Percentiles rank a stretch among this genome's conserved stretches.
Conservation (phyloP, 2,888 invertebrate genomes). For the Chironomus tentans region DNA sequence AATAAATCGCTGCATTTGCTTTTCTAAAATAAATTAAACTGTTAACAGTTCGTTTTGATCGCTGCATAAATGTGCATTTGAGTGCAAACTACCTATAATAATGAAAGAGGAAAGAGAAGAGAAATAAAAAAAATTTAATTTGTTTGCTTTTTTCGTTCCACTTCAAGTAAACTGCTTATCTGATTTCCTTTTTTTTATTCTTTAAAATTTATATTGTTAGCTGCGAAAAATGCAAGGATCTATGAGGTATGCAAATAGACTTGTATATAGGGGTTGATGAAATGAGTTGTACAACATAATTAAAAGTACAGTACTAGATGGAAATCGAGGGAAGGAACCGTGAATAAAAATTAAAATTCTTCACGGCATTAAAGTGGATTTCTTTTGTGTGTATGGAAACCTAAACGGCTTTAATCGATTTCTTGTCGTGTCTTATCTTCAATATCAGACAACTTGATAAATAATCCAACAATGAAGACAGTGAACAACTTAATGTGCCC, state of each 20-base stretch:
- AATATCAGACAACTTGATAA: neutral
- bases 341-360: neutral
- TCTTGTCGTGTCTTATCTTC: neutral
- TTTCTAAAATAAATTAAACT: neutral
- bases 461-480: neutral
- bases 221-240: slow-evolving; percentile 4
- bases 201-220: slow-evolving; percentile 3
- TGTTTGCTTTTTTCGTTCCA: slow-evolving; percentile 8
- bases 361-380: neutral
- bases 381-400: neutral
- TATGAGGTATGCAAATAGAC: neutral
- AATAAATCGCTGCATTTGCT: neutral
- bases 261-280: neutral
- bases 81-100: neutral
- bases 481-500: neutral
- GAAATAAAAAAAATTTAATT: neutral
- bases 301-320: too few relatives aligned
- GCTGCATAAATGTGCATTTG: slow-evolving; percentile 3
- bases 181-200: neutral
- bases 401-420: neutral
- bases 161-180: neutral
- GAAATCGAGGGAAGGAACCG: neutral
- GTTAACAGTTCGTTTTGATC: neutral
- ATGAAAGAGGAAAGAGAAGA: neutral
- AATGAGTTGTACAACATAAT: too few relatives aligned